Evolutionary conservation across 1,140 invertebrate genomes (phyloP), one percentile per base, ranked within the genome.

Genomic region (Halesus radiatus): DNA sequence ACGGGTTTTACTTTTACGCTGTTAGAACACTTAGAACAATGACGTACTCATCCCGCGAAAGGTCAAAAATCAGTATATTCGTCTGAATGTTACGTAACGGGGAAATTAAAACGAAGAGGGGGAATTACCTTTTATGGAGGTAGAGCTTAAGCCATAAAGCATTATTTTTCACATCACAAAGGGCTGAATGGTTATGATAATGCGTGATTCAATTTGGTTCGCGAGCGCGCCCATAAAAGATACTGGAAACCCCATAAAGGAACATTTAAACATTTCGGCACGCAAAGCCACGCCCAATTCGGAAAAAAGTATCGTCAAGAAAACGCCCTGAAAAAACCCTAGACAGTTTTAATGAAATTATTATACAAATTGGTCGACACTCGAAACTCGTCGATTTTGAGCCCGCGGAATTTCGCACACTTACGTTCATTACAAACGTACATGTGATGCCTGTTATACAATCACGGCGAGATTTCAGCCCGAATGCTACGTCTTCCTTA

Each of bases 231-330:
- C 78, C 73, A 79, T 82, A 72, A 68, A 81, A 70, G 45, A 70
- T 68, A 77, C 73, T 79, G 29, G 73, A 75, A 79, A 75, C 16
- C 45, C 45, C 72, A 78, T 74, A 64, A 75, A 58, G 53, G 72
- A 75, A 58, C 54, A 52, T 72, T 76, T 81, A 74, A 70, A 82
- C 79, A 82, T 76, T 82, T 53, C 74, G 76, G 74, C 81, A 82
- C 81, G 81, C 81, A 54, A 76, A 82, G 79, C 81, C 81, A 53
- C 81, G 68, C 81, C 81, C 50, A 50, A 76, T 76, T 76, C 56
- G 4, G 29, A 62, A 37, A 64, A 76, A 32, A 64, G 45, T 18
- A 76, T 64, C 23, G 53, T 52, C 37, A 45, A 45, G 37, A 75
- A 56, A 60, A 29, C 18, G 54, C 18, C 23, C 37, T 45, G 37